phyloP scores from a whole-genome alignment of 2,113 vertebrate species.

The Tychaedon coryphoeus region DNA sequence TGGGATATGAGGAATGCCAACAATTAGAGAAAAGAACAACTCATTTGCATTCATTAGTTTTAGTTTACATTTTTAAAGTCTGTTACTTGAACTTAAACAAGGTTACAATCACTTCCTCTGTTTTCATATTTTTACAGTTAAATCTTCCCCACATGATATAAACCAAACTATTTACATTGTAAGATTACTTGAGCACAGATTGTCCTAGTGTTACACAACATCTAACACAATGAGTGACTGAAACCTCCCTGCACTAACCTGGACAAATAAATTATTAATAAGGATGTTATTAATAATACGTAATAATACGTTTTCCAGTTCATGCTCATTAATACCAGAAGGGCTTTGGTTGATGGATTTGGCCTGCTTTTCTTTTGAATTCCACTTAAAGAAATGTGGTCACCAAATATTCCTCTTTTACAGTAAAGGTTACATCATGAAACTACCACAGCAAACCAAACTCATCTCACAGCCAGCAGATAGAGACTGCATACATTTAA shows the following conservation, averaged over 20 bases:
- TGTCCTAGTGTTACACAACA: not conserved
- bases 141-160: not conserved
- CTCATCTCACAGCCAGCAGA: not conserved
- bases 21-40: not conserved
- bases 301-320: rapidly evolving
- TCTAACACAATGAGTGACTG: not conserved
- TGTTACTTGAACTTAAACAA: not conserved
- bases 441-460: not conserved
- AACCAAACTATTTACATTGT: not conserved
- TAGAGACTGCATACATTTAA: rapidly evolving
- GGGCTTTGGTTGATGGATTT: not conserved
- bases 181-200: not conserved
- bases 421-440: not conserved
- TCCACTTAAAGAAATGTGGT: not conserved
- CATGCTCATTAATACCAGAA: not conserved
- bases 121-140: not conserved
- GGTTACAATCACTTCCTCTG: not conserved
- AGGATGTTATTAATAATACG: not conserved
- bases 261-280: not conserved
- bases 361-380: not conserved
- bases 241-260: not conserved
- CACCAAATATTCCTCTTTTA: not conserved
- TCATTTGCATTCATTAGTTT: not conserved
- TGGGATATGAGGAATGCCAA: not conserved
- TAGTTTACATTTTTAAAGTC: not conserved